Base-by-base conservation (phyloP, 2,888 invertebrate species). In the Hirtodrosophila confusa region DNA sequence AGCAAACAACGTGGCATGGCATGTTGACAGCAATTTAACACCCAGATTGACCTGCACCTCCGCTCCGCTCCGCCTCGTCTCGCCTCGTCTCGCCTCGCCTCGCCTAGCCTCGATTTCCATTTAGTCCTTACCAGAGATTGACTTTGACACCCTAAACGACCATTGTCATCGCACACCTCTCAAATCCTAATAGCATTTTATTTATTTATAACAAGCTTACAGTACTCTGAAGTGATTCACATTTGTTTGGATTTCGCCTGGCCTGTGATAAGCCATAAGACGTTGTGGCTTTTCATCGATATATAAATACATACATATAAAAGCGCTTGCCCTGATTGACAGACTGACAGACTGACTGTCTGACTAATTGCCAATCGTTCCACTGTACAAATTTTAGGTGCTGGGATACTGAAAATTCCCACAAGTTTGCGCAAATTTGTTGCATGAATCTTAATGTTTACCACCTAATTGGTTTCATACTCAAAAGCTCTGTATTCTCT, bases 191-290 rank as follows among this genome's bases (percentile, higher is more conserved):
- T 56, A 50, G 75, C 49, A 56, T 66, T 78, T 80, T 54, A 84
- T 78, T 84, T 84, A 84, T 80, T 78, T 80, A 75, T 65, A 67
- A 57, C 56, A 63, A 62, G 72, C 67, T 35, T 57, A 50, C 51
- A 43, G 36, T 43, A 17, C 41, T 33, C 24, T 33, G 44, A 50
- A 63, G 24, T 23, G 48, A 57, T 50, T 23, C 17, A 54, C 51
- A 55, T 27, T 57, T 66, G 63, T 53, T 65, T 47, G 57, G 47
- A 78, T 78, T 79, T 77, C 62, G 65, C 61, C 29, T 17, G 37
- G 12, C 17, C 43, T 33, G 39, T 43, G 65, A 63, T 62, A 61
- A 58, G 63, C 63, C 55, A 48, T 40, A 60, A 51, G 69, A 66
- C 45, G 57, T 51, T 54, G 50, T 44, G 56, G 54, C 69, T 45